Percentiles rank a stretch among this genome's conserved stretches.
Conservation (phyloP, 1,140 invertebrate genomes). For the Mactra quadrangularis region DNA sequence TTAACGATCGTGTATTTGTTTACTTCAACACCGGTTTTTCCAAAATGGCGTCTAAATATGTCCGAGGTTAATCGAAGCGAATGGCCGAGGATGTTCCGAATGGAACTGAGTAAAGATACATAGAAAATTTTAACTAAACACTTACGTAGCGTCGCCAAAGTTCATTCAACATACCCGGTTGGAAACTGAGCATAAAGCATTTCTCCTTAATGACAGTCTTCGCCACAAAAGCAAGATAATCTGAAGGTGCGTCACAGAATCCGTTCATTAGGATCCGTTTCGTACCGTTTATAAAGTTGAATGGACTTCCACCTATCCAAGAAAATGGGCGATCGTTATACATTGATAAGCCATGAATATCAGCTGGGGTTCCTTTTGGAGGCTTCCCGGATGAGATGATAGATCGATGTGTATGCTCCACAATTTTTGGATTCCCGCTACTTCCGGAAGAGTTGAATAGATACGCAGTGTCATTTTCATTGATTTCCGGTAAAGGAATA, state of each 20-base stretch:
- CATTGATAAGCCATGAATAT: not conserved
- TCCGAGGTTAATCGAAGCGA: too few relatives aligned
- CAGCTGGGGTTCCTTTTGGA: not conserved
- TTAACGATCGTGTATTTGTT: too few relatives aligned
- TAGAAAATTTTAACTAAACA: too few relatives aligned
- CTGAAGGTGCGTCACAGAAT: not conserved
- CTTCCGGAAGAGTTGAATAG: constrained; percentile 31
- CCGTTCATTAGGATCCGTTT: constrained; percentile 8
- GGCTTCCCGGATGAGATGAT: not conserved
- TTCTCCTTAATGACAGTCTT: constrained; percentile 4
- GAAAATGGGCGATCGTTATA: constrained; percentile 28
- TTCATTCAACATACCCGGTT: not conserved
- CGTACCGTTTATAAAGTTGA: constrained; percentile 5
- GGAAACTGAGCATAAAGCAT: not conserved
- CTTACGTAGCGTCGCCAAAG: constrained; percentile 1
- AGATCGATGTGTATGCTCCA: not conserved
- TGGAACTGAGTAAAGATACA: too few relatives aligned
- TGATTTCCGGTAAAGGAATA: not conserved
- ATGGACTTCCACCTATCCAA: constrained; percentile 36
- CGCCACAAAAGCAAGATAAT: not conserved
- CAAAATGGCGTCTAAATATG: too few relatives aligned
- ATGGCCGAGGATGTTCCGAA: too few relatives aligned
- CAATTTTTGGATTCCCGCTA: constrained; percentile 26
- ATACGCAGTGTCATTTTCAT: not conserved
- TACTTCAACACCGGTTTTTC: too few relatives aligned